Percentiles rank a stretch among this genome's conserved stretches.
These are phyloP conservation scores for Drymodes brunneopygia DNA, from an alignment of 2,113 vertebrate genomes.

Conservation along the genomic window DNA sequence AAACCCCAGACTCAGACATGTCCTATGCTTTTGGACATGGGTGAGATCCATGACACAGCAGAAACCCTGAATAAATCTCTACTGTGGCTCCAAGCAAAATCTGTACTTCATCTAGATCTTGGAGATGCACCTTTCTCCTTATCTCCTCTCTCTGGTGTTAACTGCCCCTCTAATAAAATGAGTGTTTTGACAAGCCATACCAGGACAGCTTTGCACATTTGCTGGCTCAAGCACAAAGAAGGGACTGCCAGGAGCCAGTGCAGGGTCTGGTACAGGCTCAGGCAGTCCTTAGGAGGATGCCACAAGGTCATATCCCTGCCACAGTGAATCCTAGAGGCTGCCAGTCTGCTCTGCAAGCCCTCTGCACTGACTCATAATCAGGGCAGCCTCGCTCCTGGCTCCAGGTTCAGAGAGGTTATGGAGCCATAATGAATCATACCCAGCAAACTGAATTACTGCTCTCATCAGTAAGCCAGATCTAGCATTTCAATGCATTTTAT, in stretches of 20 bases:
- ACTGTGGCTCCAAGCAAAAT: neutral
- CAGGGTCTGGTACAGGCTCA: neutral
- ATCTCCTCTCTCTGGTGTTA: neutral
- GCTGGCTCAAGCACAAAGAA: neutral
- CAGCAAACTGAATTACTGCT: slow-evolving; percentile 50
- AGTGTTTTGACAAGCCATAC: neutral
- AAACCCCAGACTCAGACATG: neutral
- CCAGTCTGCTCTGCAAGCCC: neutral
- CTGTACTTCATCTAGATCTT: neutral
- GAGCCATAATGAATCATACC: slow-evolving; percentile 43
- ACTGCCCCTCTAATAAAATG: neutral
- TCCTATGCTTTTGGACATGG: neutral
- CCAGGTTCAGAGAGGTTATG: slow-evolving; percentile 39
- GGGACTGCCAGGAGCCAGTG: neutral
- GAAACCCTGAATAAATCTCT: neutral
- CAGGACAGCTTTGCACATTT: neutral
- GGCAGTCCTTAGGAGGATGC: neutral
- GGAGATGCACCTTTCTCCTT: neutral
- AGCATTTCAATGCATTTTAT: slow-evolving; percentile 20
- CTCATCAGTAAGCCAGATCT: slow-evolving; percentile 6
- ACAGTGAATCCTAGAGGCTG: slow-evolving; percentile 22
- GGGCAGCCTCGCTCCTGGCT: slow-evolving; percentile 32
- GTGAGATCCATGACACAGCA: neutral
- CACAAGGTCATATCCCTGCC: neutral
- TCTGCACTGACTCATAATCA: slow-evolving; percentile 14